Base-by-base conservation (phyloP, 2,113 vertebrate species). In the Natator depressus region DNA sequence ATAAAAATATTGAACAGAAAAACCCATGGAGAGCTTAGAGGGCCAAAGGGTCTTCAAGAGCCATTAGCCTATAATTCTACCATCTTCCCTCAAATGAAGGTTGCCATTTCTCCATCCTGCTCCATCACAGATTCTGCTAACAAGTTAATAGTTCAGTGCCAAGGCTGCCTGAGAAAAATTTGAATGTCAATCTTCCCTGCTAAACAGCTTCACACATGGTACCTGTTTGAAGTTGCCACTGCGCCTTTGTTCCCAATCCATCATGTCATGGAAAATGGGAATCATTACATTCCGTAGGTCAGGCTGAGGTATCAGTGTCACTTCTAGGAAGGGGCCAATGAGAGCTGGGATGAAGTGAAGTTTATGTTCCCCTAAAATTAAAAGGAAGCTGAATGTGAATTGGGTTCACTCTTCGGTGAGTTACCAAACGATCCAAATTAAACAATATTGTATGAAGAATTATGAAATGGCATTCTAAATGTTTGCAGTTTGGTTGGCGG, bases 201-300 rank as follows among this genome's bases (percentile, higher is more conserved):
- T 31, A 29, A 90, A 57, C 3, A 65, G 51, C 24, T 57, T 88
- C 65, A 75, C 24, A 82, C 46, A 69, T 75, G 82, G 55, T 96
- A 99, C 99, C 99, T 99, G 99, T 93, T 99, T 99, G 91, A 99
- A 99, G 97, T 99, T 99, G 84, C 99, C 99, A 29, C 99, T 99
- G 89, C 99, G 98, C 49, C 99, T 98, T 98, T 99, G 99, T 95
- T 99, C 99, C 99, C 99, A 99, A 94, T 99, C 99, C 99, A 99
- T 99, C 99, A 99, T 99, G 97, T 99, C 99, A 29, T 99, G 99
- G 96, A 99, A 99, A 97, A 99, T 99, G 55, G 99, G 99, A 97
- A 99, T 99, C 99, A 99, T 99, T 95, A 99, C 99, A 91, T 99
- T 99, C 86, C 99, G 98, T 88, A 99, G 98, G 96, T 99, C 99